phyloP scores from a whole-genome alignment of 2,113 vertebrate genomes.

The Eulemur macaco region DNA sequence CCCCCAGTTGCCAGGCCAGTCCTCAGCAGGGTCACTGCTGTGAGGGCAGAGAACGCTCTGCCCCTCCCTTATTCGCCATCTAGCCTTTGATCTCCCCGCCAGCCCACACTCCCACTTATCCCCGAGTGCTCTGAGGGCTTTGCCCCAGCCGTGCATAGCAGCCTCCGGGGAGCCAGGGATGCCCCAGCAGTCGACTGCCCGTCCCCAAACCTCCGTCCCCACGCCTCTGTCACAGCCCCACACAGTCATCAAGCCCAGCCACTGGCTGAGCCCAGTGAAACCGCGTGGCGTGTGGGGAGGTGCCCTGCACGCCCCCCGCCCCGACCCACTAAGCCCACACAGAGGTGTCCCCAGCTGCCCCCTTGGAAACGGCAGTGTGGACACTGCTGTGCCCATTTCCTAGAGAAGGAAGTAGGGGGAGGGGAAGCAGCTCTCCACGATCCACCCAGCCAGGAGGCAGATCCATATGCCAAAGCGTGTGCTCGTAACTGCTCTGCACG shows the following conservation, averaged over 20 bases:
- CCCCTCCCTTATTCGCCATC: too few species aligned
- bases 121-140: not conserved
- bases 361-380: not conserved
- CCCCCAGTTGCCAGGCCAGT: accelerated
- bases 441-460: too few species aligned
- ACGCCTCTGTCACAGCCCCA: not conserved
- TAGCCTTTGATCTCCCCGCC: not conserved
- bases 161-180: not conserved
- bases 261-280: not conserved
- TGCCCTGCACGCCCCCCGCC: accelerated
- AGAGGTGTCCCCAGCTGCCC: too few species aligned
- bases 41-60: not conserved
- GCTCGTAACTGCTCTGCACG: not conserved
- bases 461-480: not conserved
- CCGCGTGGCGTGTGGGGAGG: accelerated
- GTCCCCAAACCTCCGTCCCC: too few species aligned
- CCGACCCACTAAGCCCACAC: not conserved
- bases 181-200: not conserved
- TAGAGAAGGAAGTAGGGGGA: too few species aligned
- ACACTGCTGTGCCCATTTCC: not conserved
- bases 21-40: not conserved
- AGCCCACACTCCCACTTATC: not conserved
- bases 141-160: not conserved
- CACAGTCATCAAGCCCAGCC: not conserved
- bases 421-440: not conserved